Evolutionary conservation across 2,797 vertebrate species (phyloP).

Genomic region (Atherinosoma microstoma): DNA sequence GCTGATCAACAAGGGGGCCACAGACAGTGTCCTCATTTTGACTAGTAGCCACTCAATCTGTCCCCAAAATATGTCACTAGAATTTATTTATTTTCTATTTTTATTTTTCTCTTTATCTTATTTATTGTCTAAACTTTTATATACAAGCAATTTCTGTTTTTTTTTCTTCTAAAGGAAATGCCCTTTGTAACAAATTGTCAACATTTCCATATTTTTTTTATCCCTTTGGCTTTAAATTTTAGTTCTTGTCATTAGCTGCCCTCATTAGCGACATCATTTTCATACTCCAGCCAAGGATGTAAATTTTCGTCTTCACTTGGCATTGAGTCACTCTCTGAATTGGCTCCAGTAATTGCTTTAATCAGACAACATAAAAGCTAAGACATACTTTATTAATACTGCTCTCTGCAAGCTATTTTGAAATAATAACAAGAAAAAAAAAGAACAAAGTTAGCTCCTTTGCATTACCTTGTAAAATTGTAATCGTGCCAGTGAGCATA

Average conservation of each 20-base stretch:
- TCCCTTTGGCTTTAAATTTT: slow-evolving; percentile 66
- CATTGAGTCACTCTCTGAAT: slow-evolving; percentile 60
- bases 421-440: slow-evolving; percentile 2
- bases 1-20: slow-evolving; percentile 64
- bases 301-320: slow-evolving; percentile 68
- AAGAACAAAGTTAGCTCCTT: slow-evolving; percentile 13
- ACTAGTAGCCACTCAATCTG: slow-evolving; percentile 42
- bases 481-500: slow-evolving; percentile 30
- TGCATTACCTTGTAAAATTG: slow-evolving; percentile 34
- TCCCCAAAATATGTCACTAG: slow-evolving; percentile 35
- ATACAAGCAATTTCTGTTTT: slow-evolving; percentile 44
- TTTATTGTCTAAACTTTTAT: slow-evolving; percentile 41
- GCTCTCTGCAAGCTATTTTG: slow-evolving; percentile 48
- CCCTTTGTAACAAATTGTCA: slow-evolving; percentile 50
- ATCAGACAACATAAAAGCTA: slow-evolving; percentile 65
- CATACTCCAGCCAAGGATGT: slow-evolving; percentile 65
- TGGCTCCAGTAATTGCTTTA: slow-evolving; percentile 68
- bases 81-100: slow-evolving; percentile 31
- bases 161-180: slow-evolving; percentile 18
- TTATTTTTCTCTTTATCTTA: slow-evolving; percentile 13
- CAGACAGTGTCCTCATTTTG: slow-evolving; percentile 70
- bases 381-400: slow-evolving; percentile 56
- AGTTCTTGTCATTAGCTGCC: slow-evolving; percentile 63
- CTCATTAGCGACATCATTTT: slow-evolving; percentile 75
- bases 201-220: slow-evolving; percentile 44